Evolutionary conservation across 2,888 invertebrate genomes (phyloP).

Genomic region (Drosophila macrothrix): DNA sequence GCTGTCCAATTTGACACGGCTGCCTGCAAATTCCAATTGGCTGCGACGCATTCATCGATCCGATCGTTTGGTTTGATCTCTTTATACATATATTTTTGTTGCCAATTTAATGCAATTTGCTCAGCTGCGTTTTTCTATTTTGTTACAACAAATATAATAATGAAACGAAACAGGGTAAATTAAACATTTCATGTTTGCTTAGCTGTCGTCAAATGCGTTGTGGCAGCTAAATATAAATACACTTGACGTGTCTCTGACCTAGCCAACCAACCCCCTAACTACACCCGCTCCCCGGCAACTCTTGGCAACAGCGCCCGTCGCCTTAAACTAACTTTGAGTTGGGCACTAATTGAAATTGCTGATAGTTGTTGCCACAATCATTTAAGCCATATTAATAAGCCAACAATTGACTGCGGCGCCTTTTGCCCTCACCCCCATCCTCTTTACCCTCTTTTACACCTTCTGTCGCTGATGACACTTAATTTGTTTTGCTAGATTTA

Average conservation of each 20-base stretch:
- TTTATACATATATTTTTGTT: slow-evolving; percentile 18
- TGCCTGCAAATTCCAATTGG: slow-evolving; percentile 62
- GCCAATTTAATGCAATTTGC: slow-evolving; percentile 57
- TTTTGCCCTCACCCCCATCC: neutral
- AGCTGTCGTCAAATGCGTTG: slow-evolving; percentile 59
- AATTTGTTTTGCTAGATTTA: slow-evolving; percentile 59
- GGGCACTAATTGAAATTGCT: slow-evolving; percentile 68
- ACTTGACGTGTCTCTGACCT: slow-evolving; percentile 33
- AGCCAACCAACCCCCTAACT: neutral
- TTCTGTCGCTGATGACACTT: slow-evolving; percentile 48
- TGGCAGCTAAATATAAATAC: slow-evolving; percentile 61
- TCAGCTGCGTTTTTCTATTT: slow-evolving; percentile 43
- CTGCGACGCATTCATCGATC: slow-evolving; percentile 50
- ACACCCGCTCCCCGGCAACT: neutral
- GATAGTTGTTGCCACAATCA: slow-evolving; percentile 39
- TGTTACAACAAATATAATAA: slow-evolving; percentile 16
- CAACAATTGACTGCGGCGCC: slow-evolving; percentile 3
- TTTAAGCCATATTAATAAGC: slow-evolving; percentile 58
- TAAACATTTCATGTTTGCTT: slow-evolving; percentile 37
- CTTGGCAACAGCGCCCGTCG: slow-evolving; percentile 29
- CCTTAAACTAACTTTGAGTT: slow-evolving; percentile 61
- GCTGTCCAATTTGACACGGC: slow-evolving; percentile 48
- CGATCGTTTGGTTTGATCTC: slow-evolving; percentile 45
- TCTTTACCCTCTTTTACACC: neutral
- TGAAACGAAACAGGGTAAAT: slow-evolving; percentile 27